Conservation (phyloP, 2,888 invertebrate species). For the Hypselothyrea guttata region DNA sequence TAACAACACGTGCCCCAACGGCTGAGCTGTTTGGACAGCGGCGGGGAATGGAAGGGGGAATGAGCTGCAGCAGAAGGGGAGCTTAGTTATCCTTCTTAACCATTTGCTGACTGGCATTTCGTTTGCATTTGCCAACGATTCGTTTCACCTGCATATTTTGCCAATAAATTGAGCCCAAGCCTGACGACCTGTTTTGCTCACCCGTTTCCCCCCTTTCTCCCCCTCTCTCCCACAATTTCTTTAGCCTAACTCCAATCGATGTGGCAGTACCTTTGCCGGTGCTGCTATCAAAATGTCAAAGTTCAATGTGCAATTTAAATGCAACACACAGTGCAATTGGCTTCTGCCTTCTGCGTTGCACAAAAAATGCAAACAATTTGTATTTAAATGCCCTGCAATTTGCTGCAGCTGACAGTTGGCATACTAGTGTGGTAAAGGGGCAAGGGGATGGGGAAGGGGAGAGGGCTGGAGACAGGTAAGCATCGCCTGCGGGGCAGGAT, state of each 20-base stretch:
- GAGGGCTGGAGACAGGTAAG: background rate
- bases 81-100: slow-evolving; percentile 43
- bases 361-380: slow-evolving; percentile 67
- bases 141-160: slow-evolving; percentile 70
- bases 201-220: background rate
- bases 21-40: background rate
- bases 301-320: slow-evolving; percentile 77
- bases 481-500: slow-evolving; percentile 48
- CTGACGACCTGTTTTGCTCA: slow-evolving; percentile 23
- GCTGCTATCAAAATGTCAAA: slow-evolving; percentile 71
- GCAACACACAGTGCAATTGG: slow-evolving; percentile 68
- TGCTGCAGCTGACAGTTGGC: slow-evolving; percentile 35
- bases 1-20: slow-evolving; percentile 56
- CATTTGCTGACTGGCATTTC: slow-evolving; percentile 47
- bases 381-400: slow-evolving; percentile 69
- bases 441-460: background rate
- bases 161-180: slow-evolving; percentile 59
- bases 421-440: background rate
- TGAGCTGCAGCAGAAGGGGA: slow-evolving; percentile 1
- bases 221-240: slow-evolving; percentile 4
- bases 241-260: slow-evolving; percentile 59
- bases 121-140: slow-evolving; percentile 61
- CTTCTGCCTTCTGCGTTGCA: slow-evolving; percentile 3
- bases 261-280: slow-evolving; percentile 18
- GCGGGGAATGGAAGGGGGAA: background rate